Conservation (phyloP, 2,797 vertebrate genomes). For the Gymnothorax javanicus region DNA sequence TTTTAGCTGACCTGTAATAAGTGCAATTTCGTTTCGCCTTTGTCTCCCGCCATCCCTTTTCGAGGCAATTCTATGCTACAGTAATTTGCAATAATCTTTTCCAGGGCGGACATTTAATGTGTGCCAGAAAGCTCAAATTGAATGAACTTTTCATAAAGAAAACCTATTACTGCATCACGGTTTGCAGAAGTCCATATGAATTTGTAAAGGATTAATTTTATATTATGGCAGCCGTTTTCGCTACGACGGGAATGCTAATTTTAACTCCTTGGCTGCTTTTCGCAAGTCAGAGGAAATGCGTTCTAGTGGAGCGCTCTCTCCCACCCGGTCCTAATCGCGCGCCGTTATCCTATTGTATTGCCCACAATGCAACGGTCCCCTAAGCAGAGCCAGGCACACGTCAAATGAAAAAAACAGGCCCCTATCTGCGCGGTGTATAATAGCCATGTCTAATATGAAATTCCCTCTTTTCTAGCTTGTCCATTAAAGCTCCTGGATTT, state of each 20-base stretch:
- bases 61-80: constrained; percentile 28
- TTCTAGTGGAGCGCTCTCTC: constrained; percentile 49
- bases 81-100: constrained; percentile 50
- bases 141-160: constrained; percentile 58
- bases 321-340: constrained; percentile 46
- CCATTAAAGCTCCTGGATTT: constrained; percentile 42
- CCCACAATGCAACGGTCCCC: constrained; percentile 34
- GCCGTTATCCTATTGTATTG: constrained; percentile 34
- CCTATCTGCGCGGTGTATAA: constrained; percentile 42
- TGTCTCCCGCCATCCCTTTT: constrained; percentile 33
- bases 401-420: constrained; percentile 48
- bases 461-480: constrained; percentile 37
- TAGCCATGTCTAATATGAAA: constrained; percentile 35
- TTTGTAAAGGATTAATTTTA: constrained; percentile 68
- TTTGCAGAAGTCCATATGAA: constrained; percentile 55
- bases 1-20: constrained; percentile 29
- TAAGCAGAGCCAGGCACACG: constrained; percentile 31
- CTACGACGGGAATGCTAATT: constrained; percentile 64
- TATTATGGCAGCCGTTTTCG: constrained; percentile 51
- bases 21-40: constrained; percentile 32
- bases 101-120: constrained; percentile 40
- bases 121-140: constrained; percentile 53
- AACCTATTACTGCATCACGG: constrained; percentile 53
- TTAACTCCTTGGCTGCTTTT: constrained; percentile 57
- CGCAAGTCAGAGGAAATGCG: constrained; percentile 52